Evolutionary conservation across 64 coral and sea anemone species (phyloP).

Genomic region (Montipora capricornis): DNA sequence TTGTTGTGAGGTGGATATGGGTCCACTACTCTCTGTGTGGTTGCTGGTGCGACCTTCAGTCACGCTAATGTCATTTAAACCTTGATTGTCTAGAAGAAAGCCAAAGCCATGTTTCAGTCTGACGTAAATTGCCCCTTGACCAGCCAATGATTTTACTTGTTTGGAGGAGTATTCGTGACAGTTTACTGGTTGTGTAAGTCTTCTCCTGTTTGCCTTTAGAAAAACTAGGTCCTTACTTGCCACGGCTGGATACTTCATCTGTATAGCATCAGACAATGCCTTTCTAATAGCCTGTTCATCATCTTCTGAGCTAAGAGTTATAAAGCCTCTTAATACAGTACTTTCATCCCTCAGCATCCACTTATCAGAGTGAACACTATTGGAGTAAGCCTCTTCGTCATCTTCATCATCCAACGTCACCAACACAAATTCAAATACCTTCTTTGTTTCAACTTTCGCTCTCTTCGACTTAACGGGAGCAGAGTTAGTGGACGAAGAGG

Average conservation of each 20-base stretch:
- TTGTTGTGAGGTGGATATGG: too few species aligned
- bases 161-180: constrained; percentile 27
- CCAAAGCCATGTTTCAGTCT: constrained; percentile 39
- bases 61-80: background rate
- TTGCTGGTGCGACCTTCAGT: background rate
- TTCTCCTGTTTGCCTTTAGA: constrained; percentile 54
- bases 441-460: constrained; percentile 28
- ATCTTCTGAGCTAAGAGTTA: constrained; percentile 23
- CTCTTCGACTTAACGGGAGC: constrained; percentile 9
- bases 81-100: constrained; percentile 6
- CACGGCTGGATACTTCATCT: constrained; percentile 47
- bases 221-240: constrained; percentile 30
- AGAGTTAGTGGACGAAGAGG: background rate
- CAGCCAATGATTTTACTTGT: constrained; percentile 47
- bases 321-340: constrained; percentile 36
- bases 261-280: constrained; percentile 29
- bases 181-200: constrained; percentile 29
- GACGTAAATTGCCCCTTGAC: constrained; percentile 36
- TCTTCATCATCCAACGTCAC: constrained; percentile 7
- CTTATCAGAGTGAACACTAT: background rate
- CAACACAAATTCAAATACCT: constrained; percentile 32
- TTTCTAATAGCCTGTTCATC: constrained; percentile 11
- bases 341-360: constrained; percentile 25
- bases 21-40: background rate
- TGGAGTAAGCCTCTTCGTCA: background rate